Conservation (phyloP, 1,140 invertebrate genomes). For the Drosophila subobscura region DNA sequence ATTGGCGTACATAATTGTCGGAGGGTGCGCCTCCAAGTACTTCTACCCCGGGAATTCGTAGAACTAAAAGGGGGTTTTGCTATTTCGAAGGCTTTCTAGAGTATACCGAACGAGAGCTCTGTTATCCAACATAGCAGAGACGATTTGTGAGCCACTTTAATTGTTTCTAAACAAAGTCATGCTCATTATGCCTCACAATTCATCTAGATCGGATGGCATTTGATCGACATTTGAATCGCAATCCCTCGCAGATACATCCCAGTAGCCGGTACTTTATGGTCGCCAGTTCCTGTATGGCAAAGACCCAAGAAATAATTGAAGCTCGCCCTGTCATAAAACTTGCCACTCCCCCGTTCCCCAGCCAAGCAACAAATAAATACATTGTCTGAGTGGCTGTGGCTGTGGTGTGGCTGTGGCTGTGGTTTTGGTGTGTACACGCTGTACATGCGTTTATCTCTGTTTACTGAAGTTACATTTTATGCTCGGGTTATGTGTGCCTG, state of each 20-base stretch:
- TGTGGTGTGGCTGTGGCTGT: neutral
- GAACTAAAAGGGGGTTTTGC: no score
- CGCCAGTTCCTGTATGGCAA: conserved; percentile 6
- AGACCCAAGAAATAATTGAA: conserved; percentile 65
- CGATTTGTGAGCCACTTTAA: no score
- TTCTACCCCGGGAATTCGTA: no score
- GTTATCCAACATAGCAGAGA: no score
- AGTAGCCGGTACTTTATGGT: neutral
- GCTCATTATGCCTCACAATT: no score
- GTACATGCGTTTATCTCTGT: conserved; percentile 5
- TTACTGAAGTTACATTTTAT: conserved; percentile 48
- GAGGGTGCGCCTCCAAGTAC: conserved; percentile 11
- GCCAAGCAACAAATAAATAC: conserved; percentile 31
- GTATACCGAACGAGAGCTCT: no score
- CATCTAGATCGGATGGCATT: no score
- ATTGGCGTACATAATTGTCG: conserved; percentile 68
- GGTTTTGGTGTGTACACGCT: neutral
- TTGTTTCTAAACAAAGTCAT: no score
- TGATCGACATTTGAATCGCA: no score
- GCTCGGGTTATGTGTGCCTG: conserved; percentile 22
- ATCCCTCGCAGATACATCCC: no score
- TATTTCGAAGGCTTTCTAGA: no score
- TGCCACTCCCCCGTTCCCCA: conserved; percentile 11
- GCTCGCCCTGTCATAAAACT: conserved; percentile 52
- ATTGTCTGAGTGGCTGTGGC: conserved; percentile 35